Evolutionary conservation across 2,888 invertebrate species (phyloP).

Genomic region (Platycnemis pennipes): DNA sequence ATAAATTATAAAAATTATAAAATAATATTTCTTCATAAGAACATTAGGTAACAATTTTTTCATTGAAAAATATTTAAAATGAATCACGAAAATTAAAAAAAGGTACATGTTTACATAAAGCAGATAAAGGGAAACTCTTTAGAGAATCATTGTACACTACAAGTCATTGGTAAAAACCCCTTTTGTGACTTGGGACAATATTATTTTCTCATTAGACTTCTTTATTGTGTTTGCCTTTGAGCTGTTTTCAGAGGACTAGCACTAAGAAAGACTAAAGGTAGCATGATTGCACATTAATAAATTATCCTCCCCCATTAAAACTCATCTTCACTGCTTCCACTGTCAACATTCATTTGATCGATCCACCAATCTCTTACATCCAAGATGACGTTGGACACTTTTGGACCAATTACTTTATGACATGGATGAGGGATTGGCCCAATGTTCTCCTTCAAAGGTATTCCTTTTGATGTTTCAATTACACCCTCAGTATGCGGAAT

Average conservation of each 20-base stretch:
- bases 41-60: no score
- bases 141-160: no score
- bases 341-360: slow-evolving; percentile 85
- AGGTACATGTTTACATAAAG: no score
- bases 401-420: slow-evolving; percentile 79
- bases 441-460: slow-evolving; percentile 45
- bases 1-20: no score
- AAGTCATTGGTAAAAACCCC: no score
- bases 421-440: slow-evolving; percentile 11
- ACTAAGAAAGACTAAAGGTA: not conserved
- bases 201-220: no score
- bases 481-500: not conserved
- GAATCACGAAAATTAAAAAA: no score
- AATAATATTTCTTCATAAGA: no score
- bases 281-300: not conserved
- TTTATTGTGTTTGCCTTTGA: no score
- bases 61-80: no score
- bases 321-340: slow-evolving; percentile 83
- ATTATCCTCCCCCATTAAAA: slow-evolving; percentile 11
- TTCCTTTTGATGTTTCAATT: slow-evolving; percentile 30
- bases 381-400: slow-evolving; percentile 82
- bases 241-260: not conserved
- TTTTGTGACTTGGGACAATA: no score
- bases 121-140: no score
- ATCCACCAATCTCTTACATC: slow-evolving; percentile 94